Evolutionary conservation across 2,888 invertebrate genomes (phyloP).

Genomic region (Erebia epiphron): DNA sequence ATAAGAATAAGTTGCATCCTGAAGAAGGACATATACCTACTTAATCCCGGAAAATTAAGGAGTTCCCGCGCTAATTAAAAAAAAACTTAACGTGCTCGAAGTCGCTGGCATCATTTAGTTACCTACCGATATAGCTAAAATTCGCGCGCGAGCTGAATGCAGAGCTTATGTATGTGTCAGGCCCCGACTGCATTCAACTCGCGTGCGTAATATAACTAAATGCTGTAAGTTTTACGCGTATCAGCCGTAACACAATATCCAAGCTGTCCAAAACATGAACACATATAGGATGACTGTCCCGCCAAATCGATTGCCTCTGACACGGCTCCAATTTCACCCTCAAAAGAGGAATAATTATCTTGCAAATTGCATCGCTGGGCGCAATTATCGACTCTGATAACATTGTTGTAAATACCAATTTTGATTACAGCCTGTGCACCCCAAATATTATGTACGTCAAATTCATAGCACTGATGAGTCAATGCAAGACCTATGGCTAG

Average conservation of each 20-base stretch:
- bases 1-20: neutral
- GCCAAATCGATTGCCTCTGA: conserved; percentile 38
- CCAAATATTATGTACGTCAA: conserved; percentile 37
- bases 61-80: too few relatives aligned
- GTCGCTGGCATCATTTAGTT: too few relatives aligned
- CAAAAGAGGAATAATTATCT: conserved; percentile 40
- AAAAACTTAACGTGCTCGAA: too few relatives aligned
- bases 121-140: too few relatives aligned
- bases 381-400: conserved; percentile 21
- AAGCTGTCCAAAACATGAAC: conserved; percentile 31
- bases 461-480: conserved; percentile 32
- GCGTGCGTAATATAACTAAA: too few relatives aligned
- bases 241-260: conserved; percentile 13
- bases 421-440: conserved; percentile 26
- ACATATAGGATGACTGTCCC: conserved; percentile 36
- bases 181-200: too few relatives aligned
- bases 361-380: conserved; percentile 24
- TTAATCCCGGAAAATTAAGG: too few relatives aligned
- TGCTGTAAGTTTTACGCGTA: neutral
- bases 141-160: too few relatives aligned
- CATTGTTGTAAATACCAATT: conserved; percentile 19
- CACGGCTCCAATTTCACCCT: conserved; percentile 37
- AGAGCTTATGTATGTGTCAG: too few relatives aligned
- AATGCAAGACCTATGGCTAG: neutral
- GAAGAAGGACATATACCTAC: neutral